Evolutionary conservation across 2,113 vertebrate species (phyloP).

Genomic region (Scomber colias): DNA sequence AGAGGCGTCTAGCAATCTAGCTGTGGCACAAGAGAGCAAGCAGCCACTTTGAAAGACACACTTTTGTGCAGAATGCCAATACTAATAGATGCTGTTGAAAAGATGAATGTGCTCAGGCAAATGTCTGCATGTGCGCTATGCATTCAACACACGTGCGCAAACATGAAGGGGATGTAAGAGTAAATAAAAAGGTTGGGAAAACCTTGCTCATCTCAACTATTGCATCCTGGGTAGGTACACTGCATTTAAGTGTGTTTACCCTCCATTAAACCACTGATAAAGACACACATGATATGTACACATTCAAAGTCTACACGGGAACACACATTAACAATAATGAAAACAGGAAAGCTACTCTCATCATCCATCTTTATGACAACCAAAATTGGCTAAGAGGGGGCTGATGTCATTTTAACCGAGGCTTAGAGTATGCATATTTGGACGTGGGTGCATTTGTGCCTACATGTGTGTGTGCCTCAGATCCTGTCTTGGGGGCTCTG

Average conservation of each 20-base stretch:
- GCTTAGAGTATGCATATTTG: too few species aligned
- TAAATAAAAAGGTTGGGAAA: constrained; percentile 46
- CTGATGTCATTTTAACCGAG: not conserved
- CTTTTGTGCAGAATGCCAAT: constrained; percentile 53
- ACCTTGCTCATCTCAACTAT: constrained; percentile 5
- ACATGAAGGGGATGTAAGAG: constrained; percentile 18
- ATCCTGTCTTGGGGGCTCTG: constrained; percentile 65
- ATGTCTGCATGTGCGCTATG: constrained; percentile 22
- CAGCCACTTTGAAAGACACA: constrained; percentile 22
- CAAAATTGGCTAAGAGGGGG: constrained; percentile 1
- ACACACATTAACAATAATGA: constrained; percentile 31
- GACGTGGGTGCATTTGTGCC: not conserved
- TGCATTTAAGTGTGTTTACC: constrained; percentile 45
- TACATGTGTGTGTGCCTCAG: constrained; percentile 24
- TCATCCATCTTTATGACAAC: constrained; percentile 12
- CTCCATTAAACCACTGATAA: constrained; percentile 28
- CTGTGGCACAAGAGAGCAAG: constrained; percentile 36
- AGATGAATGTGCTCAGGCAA: constrained; percentile 43
- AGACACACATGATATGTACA: not conserved
- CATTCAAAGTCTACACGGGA: constrained; percentile 10
- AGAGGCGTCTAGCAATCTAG: constrained; percentile 62
- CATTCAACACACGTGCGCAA: not conserved
- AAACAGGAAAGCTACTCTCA: constrained; percentile 23
- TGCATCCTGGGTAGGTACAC: constrained; percentile 37
- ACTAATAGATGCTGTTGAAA: constrained; percentile 35